Evolutionary conservation across 2,113 vertebrate species (phyloP).

Genomic region (Thunnus thynnus): DNA sequence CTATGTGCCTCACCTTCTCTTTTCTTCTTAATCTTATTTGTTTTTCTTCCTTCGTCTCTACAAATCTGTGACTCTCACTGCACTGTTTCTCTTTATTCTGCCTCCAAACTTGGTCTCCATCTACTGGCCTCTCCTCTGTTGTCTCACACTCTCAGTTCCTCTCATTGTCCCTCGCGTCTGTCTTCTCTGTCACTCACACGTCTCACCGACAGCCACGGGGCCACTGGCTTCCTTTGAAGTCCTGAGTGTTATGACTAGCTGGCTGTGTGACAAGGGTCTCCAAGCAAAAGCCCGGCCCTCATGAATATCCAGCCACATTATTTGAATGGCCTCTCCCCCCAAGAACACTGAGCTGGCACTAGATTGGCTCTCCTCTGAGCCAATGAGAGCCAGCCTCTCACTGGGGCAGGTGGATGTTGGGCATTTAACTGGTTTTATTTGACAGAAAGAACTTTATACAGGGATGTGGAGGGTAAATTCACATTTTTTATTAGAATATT

Average conservation of each 20-base stretch:
- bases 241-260: conserved; percentile 67
- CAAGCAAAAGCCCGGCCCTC: conserved; percentile 56
- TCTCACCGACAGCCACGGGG: conserved; percentile 44
- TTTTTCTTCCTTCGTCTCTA: neutral
- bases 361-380: conserved; percentile 66
- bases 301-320: conserved; percentile 55
- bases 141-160: conserved; percentile 29
- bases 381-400: conserved; percentile 61
- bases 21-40: neutral
- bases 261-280: conserved; percentile 65
- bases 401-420: conserved; percentile 61
- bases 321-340: conserved; percentile 71
- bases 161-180: conserved; percentile 42
- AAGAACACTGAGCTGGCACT: conserved; percentile 18
- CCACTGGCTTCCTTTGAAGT: conserved; percentile 62
- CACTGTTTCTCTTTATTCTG: conserved; percentile 39
- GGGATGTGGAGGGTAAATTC: conserved; percentile 1
- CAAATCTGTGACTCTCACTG: conserved; percentile 18
- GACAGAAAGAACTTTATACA: neutral
- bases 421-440: neutral
- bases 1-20: conserved; percentile 2
- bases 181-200: conserved; percentile 60
- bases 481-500: neutral
- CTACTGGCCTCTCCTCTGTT: conserved; percentile 42
- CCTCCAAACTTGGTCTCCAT: conserved; percentile 57